phyloP scores from a whole-genome alignment of 2,113 vertebrate genomes.

The Pristiophorus japonicus region DNA sequence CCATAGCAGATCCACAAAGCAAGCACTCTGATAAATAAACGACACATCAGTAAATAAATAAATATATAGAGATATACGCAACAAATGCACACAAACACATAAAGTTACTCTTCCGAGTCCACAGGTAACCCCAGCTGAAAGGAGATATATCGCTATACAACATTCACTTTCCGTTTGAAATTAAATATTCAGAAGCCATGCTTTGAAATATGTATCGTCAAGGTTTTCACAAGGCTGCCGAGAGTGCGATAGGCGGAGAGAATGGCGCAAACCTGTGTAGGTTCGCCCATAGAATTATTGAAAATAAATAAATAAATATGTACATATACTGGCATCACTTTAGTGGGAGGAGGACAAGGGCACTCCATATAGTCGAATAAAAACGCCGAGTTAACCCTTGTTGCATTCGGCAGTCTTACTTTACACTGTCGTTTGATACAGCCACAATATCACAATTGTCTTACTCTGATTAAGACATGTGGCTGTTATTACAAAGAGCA shows the following conservation, averaged over 20 bases:
- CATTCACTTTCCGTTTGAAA: not conserved
- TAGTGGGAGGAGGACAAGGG: not conserved
- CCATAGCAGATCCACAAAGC: slow-evolving; percentile 68
- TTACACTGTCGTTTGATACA: not conserved
- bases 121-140: not conserved
- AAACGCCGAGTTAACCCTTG: slow-evolving; percentile 21
- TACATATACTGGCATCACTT: not conserved
- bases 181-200: not conserved
- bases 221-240: not conserved
- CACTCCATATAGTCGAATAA: not conserved
- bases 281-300: not conserved
- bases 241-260: not conserved
- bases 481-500: not conserved
- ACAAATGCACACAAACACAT: not conserved
- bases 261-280: not conserved
- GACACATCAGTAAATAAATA: not conserved
- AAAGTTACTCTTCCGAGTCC: not conserved
- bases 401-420: slow-evolving; percentile 17
- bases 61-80: not conserved
- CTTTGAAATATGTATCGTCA: not conserved
- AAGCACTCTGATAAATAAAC: slow-evolving; percentile 17
- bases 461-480: not conserved
- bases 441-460: slow-evolving; percentile 3
- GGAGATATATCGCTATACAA: not conserved
- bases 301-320: not conserved